These are phyloP conservation scores for Ornithoptera priamus DNA, from an alignment of 2,888 invertebrate species.

Conservation along the genomic window DNA sequence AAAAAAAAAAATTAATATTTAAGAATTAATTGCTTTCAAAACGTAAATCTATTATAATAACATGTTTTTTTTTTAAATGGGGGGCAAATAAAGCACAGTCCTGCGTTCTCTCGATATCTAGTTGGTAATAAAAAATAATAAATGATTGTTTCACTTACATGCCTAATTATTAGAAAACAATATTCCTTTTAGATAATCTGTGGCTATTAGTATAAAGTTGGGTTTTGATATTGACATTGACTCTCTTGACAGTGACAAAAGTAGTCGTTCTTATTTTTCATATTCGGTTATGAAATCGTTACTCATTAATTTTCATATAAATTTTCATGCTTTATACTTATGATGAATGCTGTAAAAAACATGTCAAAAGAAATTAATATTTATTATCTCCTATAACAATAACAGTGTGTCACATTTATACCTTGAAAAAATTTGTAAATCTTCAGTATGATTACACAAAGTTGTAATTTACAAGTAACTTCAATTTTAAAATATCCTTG, in stretches of 20 bases:
- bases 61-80: no score
- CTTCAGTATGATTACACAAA: conserved; percentile 53
- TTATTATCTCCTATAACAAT: conserved; percentile 1
- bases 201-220: not conserved
- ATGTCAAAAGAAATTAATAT: conserved; percentile 4
- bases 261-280: conserved; percentile 6
- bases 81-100: no score
- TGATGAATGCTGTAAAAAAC: not conserved
- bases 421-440: conserved; percentile 31
- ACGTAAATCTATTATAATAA: no score
- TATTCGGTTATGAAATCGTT: conserved; percentile 19
- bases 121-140: no score
- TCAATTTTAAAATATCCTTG: conserved; percentile 53
- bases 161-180: no score
- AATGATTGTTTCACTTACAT: no score
- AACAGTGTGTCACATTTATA: conserved; percentile 21
- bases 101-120: no score
- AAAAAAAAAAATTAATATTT: no score
- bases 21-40: no score
- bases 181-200: not conserved
- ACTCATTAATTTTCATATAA: not conserved
- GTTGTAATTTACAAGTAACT: conserved; percentile 48
- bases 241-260: conserved; percentile 15
- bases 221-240: conserved; percentile 18
- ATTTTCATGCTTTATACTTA: conserved; percentile 4